Conservation (phyloP, 2,888 invertebrate genomes). For the Drosophila meridiana region DNA sequence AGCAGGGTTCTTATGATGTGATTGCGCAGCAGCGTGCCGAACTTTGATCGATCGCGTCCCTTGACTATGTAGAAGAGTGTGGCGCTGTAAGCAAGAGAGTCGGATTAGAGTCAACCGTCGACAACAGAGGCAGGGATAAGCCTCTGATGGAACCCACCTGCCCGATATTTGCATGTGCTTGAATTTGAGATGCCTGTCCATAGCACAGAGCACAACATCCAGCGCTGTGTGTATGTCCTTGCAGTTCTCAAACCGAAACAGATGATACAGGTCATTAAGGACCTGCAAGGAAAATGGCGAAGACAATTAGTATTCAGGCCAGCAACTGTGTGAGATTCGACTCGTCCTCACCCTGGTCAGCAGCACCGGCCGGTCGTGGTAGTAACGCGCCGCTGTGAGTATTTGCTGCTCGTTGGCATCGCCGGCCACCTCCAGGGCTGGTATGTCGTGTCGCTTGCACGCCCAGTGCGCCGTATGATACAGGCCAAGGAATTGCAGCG, state of each 20-base stretch:
- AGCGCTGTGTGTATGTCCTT: slow-evolving; percentile 91
- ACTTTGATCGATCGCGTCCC: slow-evolving; percentile 91
- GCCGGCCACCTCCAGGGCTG: slow-evolving; percentile 95
- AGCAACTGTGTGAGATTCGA: not conserved
- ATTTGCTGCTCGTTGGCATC: slow-evolving; percentile 97
- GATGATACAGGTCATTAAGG: slow-evolving; percentile 95
- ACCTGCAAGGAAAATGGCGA: slow-evolving; percentile 86
- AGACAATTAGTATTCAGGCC: not conserved
- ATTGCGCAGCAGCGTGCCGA: slow-evolving; percentile 90
- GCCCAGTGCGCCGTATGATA: slow-evolving; percentile 96
- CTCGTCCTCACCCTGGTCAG: slow-evolving; percentile 86
- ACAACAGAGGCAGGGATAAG: no score
- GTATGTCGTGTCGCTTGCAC: slow-evolving; percentile 95
- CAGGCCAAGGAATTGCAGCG: slow-evolving; percentile 95
- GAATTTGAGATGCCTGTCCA: slow-evolving; percentile 94
- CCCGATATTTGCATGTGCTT: slow-evolving; percentile 97
- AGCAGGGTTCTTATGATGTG: slow-evolving; percentile 93
- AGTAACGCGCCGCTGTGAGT: slow-evolving; percentile 92
- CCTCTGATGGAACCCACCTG: slow-evolving; percentile 86
- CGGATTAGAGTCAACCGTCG: not conserved
- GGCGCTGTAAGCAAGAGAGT: slow-evolving; percentile 87
- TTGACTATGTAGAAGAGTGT: slow-evolving; percentile 97
- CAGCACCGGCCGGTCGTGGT: slow-evolving; percentile 93
- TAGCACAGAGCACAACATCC: slow-evolving; percentile 93
- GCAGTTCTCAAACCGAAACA: slow-evolving; percentile 93